These are phyloP conservation scores for Danio kyathit DNA, from an alignment of 2,797 vertebrate genomes.

Conservation along the genomic window DNA sequence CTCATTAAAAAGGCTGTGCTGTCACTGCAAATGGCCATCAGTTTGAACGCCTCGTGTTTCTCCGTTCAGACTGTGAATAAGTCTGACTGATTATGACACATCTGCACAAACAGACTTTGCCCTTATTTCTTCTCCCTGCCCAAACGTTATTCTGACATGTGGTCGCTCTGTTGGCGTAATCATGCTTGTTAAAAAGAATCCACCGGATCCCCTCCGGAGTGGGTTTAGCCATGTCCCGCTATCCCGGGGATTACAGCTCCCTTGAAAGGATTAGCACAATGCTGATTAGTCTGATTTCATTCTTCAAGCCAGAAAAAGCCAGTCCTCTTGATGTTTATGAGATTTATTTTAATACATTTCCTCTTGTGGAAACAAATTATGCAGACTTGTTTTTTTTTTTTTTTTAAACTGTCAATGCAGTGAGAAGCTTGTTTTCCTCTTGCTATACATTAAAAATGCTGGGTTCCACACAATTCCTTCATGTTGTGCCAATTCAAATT, in stretches of 20 bases:
- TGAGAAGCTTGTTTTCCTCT: slow-evolving; percentile 21
- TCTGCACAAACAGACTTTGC: slow-evolving; percentile 24
- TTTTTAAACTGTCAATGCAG: slow-evolving; percentile 48
- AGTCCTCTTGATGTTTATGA: slow-evolving; percentile 59
- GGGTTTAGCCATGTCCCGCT: slow-evolving; percentile 51
- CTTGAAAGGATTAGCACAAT: slow-evolving; percentile 62
- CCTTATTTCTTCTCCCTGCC: slow-evolving; percentile 13
- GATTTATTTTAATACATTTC: slow-evolving; percentile 63
- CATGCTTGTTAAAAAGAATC: slow-evolving; percentile 51
- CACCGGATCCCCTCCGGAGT: slow-evolving; percentile 43
- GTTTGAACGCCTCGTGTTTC: background rate
- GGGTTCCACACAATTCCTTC: too few species aligned
- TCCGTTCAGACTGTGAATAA: slow-evolving; percentile 15
- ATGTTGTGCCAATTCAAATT: too few species aligned
- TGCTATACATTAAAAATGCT: too few species aligned
- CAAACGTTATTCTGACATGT: slow-evolving; percentile 33
- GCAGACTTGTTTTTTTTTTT: slow-evolving; percentile 38
- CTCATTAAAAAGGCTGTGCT: background rate
- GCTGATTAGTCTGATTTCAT: slow-evolving; percentile 65
- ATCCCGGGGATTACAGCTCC: slow-evolving; percentile 57
- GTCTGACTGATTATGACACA: slow-evolving; percentile 39
- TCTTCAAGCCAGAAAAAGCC: slow-evolving; percentile 48
- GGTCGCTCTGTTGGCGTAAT: slow-evolving; percentile 38
- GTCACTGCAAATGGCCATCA: background rate
- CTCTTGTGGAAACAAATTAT: slow-evolving; percentile 64